Conservation (phyloP, 2,113 vertebrate genomes). For the Pelobates fuscus region DNA sequence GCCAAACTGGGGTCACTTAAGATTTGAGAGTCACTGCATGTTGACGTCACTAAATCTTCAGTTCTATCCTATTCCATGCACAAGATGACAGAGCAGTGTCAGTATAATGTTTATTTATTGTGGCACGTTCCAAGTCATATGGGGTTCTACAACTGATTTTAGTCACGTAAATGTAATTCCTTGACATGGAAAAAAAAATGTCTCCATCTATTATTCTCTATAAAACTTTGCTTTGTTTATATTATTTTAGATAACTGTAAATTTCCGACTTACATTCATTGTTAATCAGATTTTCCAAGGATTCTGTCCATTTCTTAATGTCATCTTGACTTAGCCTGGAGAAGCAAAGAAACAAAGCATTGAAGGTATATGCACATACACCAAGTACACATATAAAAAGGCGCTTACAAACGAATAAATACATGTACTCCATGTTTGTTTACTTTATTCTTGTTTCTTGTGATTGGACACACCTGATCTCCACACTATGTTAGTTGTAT, state of each 20-base stretch:
- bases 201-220: too few relatives aligned
- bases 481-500: too few relatives aligned
- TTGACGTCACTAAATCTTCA: constrained; percentile 23
- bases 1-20: constrained; percentile 20
- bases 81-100: constrained; percentile 1
- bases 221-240: too few relatives aligned
- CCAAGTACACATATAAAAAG: neutral
- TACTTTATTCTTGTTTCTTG: too few relatives aligned
- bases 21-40: neutral
- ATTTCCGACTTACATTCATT: constrained; percentile 78
- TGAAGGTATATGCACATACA: neutral
- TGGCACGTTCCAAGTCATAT: constrained; percentile 14
- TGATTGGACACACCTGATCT: too few relatives aligned
- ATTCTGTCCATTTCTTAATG: constrained; percentile 85
- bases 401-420: neutral
- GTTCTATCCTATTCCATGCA: neutral
- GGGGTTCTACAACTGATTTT: constrained; percentile 5
- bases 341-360: constrained; percentile 45
- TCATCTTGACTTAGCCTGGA: constrained; percentile 75
- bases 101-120: neutral
- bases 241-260: neutral
- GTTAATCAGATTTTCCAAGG: constrained; percentile 80
- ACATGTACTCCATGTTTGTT: neutral
- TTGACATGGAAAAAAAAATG: too few relatives aligned
- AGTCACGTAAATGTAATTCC: constrained; percentile 44